Percentiles rank a stretch among this genome's conserved stretches.
Evolutionary conservation across 2,888 invertebrate genomes (phyloP).

Genomic region (Drosophila seclusa): DNA sequence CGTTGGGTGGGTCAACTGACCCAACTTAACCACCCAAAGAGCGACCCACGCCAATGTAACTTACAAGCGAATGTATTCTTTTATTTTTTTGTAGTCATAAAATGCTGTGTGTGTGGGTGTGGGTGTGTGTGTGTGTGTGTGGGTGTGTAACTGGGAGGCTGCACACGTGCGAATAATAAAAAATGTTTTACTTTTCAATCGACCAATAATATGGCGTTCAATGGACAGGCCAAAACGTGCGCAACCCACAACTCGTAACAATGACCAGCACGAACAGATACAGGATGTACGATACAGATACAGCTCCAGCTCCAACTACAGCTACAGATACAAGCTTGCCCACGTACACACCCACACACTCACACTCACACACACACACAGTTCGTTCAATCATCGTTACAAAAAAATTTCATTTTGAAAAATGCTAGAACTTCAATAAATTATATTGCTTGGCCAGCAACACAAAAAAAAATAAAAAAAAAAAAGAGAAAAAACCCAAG

Average conservation of each 20-base stretch:
- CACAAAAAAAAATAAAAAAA: background rate
- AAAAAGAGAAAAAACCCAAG: constrained; percentile 8
- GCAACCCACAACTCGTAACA: constrained; percentile 56
- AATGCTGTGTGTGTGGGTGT: constrained; percentile 39
- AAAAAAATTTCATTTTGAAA: constrained; percentile 79
- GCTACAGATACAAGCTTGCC: constrained; percentile 8
- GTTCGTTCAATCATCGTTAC: constrained; percentile 80
- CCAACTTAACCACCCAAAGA: constrained; percentile 37
- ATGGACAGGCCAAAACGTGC: constrained; percentile 79
- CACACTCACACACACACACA: constrained; percentile 33
- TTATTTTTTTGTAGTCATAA: constrained; percentile 58
- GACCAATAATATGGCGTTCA: constrained; percentile 81
- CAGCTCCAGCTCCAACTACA: constrained; percentile 2
- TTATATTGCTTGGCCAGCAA: constrained; percentile 69
- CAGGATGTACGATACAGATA: constrained; percentile 10
- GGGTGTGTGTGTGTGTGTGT: background rate
- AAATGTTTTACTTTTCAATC: constrained; percentile 81
- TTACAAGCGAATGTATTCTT: constrained; percentile 31
- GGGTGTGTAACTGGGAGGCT: constrained; percentile 48
- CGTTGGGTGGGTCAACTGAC: constrained; percentile 37
- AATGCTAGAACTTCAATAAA: constrained; percentile 80
- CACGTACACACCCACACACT: constrained; percentile 15
- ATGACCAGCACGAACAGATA: constrained; percentile 36
- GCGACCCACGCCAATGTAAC: constrained; percentile 17
- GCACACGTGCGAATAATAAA: constrained; percentile 80